phyloP scores from a whole-genome alignment of 2,113 vertebrate species.

The Pterocles burchelli region DNA sequence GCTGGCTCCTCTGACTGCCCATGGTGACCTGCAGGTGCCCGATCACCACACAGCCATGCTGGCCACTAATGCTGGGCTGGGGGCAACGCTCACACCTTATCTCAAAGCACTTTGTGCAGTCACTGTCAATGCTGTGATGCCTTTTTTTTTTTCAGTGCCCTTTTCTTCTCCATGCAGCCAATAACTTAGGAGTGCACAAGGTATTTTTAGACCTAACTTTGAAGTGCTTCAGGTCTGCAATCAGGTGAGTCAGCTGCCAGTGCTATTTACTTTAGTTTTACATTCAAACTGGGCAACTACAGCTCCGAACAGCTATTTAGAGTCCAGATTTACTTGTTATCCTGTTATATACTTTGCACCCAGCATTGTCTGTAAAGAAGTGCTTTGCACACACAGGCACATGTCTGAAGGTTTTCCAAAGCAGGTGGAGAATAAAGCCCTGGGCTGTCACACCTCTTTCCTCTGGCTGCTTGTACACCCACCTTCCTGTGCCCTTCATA shows the following conservation, averaged over 20 bases:
- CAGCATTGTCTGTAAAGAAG: neutral
- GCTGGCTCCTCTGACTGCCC: neutral
- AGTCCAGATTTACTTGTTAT: neutral
- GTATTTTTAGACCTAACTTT: neutral
- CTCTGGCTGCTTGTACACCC: neutral
- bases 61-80: rapidly evolving
- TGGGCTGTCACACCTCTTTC: neutral
- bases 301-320: neutral
- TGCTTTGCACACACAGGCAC: neutral
- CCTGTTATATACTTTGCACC: neutral
- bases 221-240: neutral
- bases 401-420: neutral
- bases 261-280: slow-evolving; percentile 11
- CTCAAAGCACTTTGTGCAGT: neutral
- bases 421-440: neutral
- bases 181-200: neutral
- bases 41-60: rapidly evolving
- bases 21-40: rapidly evolving
- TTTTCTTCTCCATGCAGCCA: neutral
- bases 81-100: rapidly evolving
- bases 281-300: slow-evolving; percentile 4
- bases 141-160: neutral
- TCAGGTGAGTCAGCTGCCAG: neutral
- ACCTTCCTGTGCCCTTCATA: neutral
- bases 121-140: neutral